A percentile compares a stretch with the other conserved stretches of the same genome.
Conservation (phyloP, 1,140 invertebrate genomes). For the Bombus cullumanus region DNA sequence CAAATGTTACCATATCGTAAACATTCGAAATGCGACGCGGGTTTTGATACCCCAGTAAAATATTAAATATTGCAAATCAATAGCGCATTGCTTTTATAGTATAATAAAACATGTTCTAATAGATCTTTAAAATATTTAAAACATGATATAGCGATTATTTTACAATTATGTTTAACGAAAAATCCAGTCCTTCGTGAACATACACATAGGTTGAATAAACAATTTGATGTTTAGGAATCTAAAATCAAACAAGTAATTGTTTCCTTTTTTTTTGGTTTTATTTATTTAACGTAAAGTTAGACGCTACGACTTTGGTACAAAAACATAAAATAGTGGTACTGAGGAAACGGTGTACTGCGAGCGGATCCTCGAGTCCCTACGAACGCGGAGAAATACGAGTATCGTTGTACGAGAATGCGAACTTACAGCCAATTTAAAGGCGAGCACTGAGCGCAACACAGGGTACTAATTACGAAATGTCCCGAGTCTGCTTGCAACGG, state of each 20-base stretch:
- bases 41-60: neutral
- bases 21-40: too few species aligned
- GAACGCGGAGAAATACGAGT: slow-evolving; percentile 49
- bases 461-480: slow-evolving; percentile 51
- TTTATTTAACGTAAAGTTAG: slow-evolving; percentile 81
- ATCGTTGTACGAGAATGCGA: slow-evolving; percentile 46
- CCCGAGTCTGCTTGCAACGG: slow-evolving; percentile 53
- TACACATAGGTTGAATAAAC: too few species aligned
- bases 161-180: neutral
- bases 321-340: slow-evolving; percentile 79
- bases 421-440: slow-evolving; percentile 50
- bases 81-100: slow-evolving; percentile 2
- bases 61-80: neutral
- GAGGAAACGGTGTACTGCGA: slow-evolving; percentile 71
- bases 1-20: slow-evolving; percentile 35
- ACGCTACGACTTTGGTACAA: slow-evolving; percentile 81
- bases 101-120: neutral
- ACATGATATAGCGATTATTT: too few species aligned
- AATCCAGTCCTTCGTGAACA: neutral
- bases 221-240: neutral
- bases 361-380: slow-evolving; percentile 67
- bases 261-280: slow-evolving; percentile 66
- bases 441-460: slow-evolving; percentile 48
- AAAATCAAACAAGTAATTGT: neutral
- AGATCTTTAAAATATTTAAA: neutral